phyloP scores from a whole-genome alignment of 2,113 vertebrate genomes.

The Taxidea taxus region DNA sequence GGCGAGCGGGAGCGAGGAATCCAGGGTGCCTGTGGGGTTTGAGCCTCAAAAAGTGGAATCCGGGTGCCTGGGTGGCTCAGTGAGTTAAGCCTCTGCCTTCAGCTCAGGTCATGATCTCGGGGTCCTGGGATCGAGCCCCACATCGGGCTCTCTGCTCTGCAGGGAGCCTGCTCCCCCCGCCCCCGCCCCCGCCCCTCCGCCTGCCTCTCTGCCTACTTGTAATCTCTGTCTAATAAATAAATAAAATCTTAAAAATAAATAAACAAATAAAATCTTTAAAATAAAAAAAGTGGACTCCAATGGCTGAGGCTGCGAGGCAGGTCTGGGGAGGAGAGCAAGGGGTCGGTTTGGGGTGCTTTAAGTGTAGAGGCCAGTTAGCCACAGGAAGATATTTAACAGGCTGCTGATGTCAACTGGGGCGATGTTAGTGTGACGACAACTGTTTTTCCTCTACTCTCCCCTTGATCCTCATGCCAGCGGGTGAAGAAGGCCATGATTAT shows the following conservation, averaged over 20 bases:
- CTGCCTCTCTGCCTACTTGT: too few relatives aligned
- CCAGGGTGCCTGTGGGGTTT: background rate
- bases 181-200: too few relatives aligned
- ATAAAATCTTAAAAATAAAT: too few relatives aligned
- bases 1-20: background rate
- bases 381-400: background rate
- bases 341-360: background rate
- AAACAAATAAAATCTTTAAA: too few relatives aligned
- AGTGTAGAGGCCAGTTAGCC: background rate
- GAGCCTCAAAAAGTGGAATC: background rate
- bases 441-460: background rate
- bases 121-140: too few relatives aligned
- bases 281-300: background rate
- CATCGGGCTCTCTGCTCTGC: too few relatives aligned
- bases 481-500: background rate
- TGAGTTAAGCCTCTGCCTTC: too few relatives aligned
- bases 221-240: too few relatives aligned
- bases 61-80: too few relatives aligned
- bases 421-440: rapidly evolving
- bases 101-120: too few relatives aligned
- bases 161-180: too few relatives aligned
- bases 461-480: background rate
- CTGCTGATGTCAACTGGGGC: background rate
- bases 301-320: background rate
- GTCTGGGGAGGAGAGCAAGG: background rate